Evolutionary conservation across 2,888 invertebrate species (phyloP).

Genomic region (Trissolcus brochymenae): DNA sequence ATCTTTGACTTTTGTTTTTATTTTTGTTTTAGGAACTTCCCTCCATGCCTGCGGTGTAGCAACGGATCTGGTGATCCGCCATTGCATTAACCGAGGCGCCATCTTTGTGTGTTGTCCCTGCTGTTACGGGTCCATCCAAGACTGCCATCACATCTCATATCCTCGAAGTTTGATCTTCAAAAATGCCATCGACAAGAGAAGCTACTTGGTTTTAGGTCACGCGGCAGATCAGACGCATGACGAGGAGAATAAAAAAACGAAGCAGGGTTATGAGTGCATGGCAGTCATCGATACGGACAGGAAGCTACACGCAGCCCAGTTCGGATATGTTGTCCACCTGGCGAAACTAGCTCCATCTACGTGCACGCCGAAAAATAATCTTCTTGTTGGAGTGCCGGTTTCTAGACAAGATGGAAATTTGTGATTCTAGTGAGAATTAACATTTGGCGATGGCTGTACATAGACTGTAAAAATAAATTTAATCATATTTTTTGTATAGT

Average conservation of each 20-base stretch:
- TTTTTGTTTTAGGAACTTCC: constrained; percentile 80
- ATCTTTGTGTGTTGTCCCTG: constrained; percentile 94
- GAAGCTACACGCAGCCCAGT: constrained; percentile 84
- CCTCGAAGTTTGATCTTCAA: constrained; percentile 85
- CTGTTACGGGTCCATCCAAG: constrained; percentile 92
- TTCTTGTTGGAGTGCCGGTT: constrained; percentile 82
- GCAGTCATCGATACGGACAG: constrained; percentile 92
- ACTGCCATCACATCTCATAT: constrained; percentile 87
- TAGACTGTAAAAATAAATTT: constrained; percentile 11
- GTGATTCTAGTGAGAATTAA: background rate
- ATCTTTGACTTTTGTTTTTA: background rate
- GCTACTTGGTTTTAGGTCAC: constrained; percentile 90
- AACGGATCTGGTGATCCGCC: constrained; percentile 92
- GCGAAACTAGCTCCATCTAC: constrained; percentile 86
- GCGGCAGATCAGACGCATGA: constrained; percentile 95
- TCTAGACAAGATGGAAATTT: background rate
- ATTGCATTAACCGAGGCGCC: constrained; percentile 86
- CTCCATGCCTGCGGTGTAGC: constrained; percentile 97
- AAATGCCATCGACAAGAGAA: constrained; percentile 76
- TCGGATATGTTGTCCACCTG: constrained; percentile 85
- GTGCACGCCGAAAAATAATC: constrained; percentile 95
- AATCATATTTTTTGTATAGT: background rate
- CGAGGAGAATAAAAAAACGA: constrained; percentile 82
- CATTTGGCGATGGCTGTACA: constrained; percentile 5
- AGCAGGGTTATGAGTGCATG: constrained; percentile 91